Evolutionary conservation across 2,888 invertebrate genomes (phyloP).

Genomic region (Troides aeacus): DNA sequence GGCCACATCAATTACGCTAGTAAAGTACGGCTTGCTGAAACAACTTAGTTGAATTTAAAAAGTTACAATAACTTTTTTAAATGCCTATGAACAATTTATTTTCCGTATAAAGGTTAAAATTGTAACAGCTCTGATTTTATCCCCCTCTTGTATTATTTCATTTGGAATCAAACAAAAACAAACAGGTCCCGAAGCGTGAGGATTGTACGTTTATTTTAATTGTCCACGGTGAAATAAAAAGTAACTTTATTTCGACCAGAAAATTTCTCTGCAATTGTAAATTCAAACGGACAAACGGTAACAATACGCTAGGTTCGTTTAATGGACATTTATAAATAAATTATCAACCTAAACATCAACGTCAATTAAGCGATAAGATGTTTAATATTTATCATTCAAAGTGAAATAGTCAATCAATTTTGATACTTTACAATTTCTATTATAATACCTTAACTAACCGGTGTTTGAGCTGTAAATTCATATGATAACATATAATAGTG

Average conservation of each 20-base stretch:
- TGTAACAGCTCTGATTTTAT: neutral
- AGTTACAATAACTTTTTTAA: neutral
- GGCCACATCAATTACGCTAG: no score
- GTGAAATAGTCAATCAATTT: no score
- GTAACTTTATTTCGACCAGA: conserved; percentile 6
- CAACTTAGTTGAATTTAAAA: neutral
- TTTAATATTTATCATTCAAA: neutral
- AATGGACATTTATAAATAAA: neutral
- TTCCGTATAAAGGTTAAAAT: neutral
- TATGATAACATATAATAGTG: no score
- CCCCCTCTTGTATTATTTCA: conserved; percentile 1
- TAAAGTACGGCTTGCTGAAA: neutral
- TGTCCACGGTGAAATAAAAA: conserved; percentile 5
- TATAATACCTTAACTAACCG: no score
- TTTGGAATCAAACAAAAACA: conserved; percentile 10
- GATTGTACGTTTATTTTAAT: conserved; percentile 14
- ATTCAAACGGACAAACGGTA: conserved; percentile 9
- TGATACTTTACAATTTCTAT: no score
- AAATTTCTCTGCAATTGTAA: conserved; percentile 10
- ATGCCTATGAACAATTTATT: neutral
- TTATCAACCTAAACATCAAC: neutral
- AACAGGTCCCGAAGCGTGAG: neutral
- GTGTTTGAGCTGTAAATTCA: no score
- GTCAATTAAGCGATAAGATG: neutral
- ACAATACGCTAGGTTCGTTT: neutral